These are phyloP conservation scores for Emydura subglobosa DNA, from an alignment of 2,113 vertebrate species.

Conservation along the genomic window DNA sequence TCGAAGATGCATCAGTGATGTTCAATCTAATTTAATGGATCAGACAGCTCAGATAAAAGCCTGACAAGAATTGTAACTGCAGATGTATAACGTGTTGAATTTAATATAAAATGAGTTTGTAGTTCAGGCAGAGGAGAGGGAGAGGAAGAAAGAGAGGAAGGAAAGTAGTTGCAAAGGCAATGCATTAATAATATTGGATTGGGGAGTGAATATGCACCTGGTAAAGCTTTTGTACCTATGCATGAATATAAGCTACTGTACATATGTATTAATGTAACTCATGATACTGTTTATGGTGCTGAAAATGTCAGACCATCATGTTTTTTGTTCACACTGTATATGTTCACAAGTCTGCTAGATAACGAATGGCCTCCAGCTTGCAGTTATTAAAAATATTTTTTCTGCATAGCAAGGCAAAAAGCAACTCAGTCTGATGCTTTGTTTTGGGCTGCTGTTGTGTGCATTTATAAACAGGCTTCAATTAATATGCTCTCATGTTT, in stretches of 20 bases:
- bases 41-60: fast-evolving
- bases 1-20: background rate
- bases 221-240: fast-evolving
- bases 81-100: background rate
- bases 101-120: background rate
- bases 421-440: background rate
- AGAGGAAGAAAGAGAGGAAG: background rate
- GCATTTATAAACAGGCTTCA: slow-evolving; percentile 43
- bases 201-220: background rate
- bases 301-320: background rate
- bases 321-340: background rate
- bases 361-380: background rate
- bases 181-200: background rate
- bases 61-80: background rate
- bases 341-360: background rate
- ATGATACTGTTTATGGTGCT: background rate
- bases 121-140: slow-evolving; percentile 40
- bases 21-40: background rate
- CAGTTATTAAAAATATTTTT: background rate
- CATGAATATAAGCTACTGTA: fast-evolving
- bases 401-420: background rate
- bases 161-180: background rate
- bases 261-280: background rate
- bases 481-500: slow-evolving; percentile 44
- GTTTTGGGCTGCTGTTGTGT: background rate